Base-by-base conservation (phyloP, 1,140 invertebrate species). In the Heliconius melpomene region DNA sequence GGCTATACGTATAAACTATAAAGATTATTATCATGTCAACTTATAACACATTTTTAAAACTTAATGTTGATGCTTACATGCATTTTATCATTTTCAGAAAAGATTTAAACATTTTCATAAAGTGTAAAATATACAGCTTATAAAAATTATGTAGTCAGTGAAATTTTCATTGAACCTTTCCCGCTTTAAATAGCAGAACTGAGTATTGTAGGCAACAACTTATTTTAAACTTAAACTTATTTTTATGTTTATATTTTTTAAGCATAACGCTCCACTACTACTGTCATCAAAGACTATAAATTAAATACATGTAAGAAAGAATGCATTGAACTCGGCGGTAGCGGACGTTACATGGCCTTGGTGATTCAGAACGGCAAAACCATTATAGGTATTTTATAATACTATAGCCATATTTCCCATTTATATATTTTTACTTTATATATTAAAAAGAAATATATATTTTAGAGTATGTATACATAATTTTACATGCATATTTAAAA, bases 261-360 rank as follows among this genome's bases (percentile, higher is more conserved):
- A 60, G n/a, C 54, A 60, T 11, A 60, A 23, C 54, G 8, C 54
- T 23, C 1, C n/a, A 60, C 54, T 60, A 60, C 20, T 60, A 26
- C 54, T 2, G 20, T 60, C 54, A 8, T 60, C n/a, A 60, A 60
- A 23, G 26, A 66, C 23, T 66, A 29, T 16, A 66, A 66, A 66
- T 66, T 66, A 66, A 66, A 66, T 29, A 26, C 3, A 16, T 0
- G 23, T 66, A 16, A 29, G 60, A 66, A 81, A 60, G 72, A 81
- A 81, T 75, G 71, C 76, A 78, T 72, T 81, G 80, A 81, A 81
- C 80, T 78, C 36, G 20, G 46, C 57, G 16, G 72, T 52, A 57
- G 73, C 80, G 73, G 60, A 78, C 80, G 60, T 36, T 32, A 72
- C 29, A 40, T 73, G 80, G 38, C 80, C 80, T 78, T 81, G 76